Base-by-base conservation (phyloP, 2,888 invertebrate genomes). In the Cotesia congregata region DNA sequence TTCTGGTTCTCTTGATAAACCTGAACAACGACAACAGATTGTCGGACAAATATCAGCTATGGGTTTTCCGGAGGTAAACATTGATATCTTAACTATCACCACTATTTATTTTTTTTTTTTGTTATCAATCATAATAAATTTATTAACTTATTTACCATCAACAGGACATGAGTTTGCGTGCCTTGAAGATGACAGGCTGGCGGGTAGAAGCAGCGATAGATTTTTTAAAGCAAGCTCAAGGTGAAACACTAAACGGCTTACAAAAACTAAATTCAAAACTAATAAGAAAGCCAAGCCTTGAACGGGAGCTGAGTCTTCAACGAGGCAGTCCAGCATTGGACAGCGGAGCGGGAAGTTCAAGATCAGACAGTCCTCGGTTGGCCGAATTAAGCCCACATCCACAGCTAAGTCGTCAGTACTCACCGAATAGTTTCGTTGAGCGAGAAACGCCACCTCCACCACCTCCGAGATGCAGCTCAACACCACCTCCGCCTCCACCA, bases 311-410 rank as follows among this genome's bases (percentile, higher is more conserved):
- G 77, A 93, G 92, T 81, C 90, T 94, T 20, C 93, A 94, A 83
- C 93, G 96, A 79, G 95, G 95, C 72, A 96, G 96, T 88, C 97
- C 97, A 6, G 96, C 96, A 20, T 90, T 96, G 78, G 96, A 96
- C 87, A 96, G 95, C 74, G 96, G 96, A 17, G 96, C 96, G 12
- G 96, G 96, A 70, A 96, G 96, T 86, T 96, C 96, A 67, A 92
- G 97, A 74, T 97, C 97, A 5, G 97, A 97, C 87, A 96, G 96
- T 88, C 97, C 96, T 15, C 93, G 96, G 81, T 92, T 94, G 82
- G 90, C 92, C 9, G 93, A 93, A 81, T 86, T 89, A 38, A 86
- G 88, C 79, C 90, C 91, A 67, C 92, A 94, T 85, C 92, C 93
- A 67, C 94, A 94, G 83, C 91, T 95, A 62, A 93, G 92, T 82